Evolutionary conservation across 2,113 vertebrate genomes (phyloP).

Genomic region (Oryzias curvinotus): DNA sequence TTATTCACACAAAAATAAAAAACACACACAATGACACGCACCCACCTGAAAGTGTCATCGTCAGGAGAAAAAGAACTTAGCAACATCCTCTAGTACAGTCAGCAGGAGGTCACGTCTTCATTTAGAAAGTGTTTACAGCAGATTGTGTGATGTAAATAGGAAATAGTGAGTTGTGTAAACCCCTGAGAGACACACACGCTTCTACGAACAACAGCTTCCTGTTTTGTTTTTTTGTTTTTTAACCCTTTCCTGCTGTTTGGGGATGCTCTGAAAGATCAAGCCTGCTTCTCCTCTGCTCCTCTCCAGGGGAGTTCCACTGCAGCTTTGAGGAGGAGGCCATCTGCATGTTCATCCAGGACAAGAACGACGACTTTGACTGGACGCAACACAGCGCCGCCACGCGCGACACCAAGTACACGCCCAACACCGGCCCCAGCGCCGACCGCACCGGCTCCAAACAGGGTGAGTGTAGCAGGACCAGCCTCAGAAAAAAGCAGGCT

Average conservation of each 20-base stretch:
- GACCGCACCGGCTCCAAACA: constrained; percentile 93
- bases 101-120: constrained; percentile 53
- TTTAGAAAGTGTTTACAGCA: constrained; percentile 39
- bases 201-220: not conserved
- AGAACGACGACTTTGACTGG: constrained; percentile 97
- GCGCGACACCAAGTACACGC: constrained; percentile 95
- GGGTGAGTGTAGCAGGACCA: constrained; percentile 71
- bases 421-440: constrained; percentile 92
- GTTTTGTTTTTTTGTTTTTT: constrained; percentile 1
- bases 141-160: constrained; percentile 52
- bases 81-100: constrained; percentile 30
- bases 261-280: constrained; percentile 7
- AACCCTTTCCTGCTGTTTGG: not conserved
- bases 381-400: constrained; percentile 96
- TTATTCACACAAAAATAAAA: too few relatives aligned
- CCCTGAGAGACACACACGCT: constrained; percentile 24
- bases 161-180: constrained; percentile 26
- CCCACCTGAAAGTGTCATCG: constrained; percentile 6
- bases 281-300: constrained; percentile 27
- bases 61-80: not conserved
- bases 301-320: constrained; percentile 96
- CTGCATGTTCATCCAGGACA: constrained; percentile 96
- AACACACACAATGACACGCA: too few relatives aligned
- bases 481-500: too few relatives aligned
- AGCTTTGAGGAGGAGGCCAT: constrained; percentile 96